Conservation (phyloP, 2,797 vertebrate species). For the Momotus momota region DNA sequence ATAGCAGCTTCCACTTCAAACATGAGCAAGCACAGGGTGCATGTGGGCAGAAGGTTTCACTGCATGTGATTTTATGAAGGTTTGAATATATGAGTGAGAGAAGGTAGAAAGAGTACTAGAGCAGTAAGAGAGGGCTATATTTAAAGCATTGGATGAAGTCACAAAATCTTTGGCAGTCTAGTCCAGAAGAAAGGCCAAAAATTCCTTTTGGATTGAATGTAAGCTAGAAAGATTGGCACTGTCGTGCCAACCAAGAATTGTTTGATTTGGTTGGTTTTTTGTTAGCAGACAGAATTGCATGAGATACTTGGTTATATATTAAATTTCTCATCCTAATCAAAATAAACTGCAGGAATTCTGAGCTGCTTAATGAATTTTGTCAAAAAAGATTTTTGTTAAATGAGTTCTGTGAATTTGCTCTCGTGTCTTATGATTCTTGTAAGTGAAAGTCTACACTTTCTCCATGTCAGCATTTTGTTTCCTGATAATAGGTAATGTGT, state of each 20-base stretch:
- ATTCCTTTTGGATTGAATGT: not conserved
- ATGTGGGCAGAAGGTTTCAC: conserved; percentile 2
- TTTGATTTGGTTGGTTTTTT: not conserved
- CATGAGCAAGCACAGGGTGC: not conserved
- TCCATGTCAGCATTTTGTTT: not conserved
- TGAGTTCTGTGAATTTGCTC: not conserved
- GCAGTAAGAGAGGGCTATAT: not conserved
- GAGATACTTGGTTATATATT: not conserved
- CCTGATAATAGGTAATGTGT: not conserved
- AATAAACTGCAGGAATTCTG: not conserved
- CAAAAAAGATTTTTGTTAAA: not conserved
- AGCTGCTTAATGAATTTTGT: not conserved
- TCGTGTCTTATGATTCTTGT: not conserved
- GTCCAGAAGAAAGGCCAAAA: not conserved
- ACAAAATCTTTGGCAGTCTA: not conserved
- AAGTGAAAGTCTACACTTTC: not conserved
- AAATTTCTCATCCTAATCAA: not conserved
- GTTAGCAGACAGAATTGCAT: not conserved
- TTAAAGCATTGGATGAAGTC: not conserved
- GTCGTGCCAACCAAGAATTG: no score
- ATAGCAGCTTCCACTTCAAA: conserved; percentile 52
- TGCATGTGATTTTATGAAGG: conserved; percentile 19
- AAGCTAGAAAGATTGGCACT: not conserved
- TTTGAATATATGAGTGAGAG: not conserved
- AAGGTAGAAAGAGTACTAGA: not conserved